Conservation (phyloP, 2,797 vertebrate species). For the Champsocephalus gunnari region DNA sequence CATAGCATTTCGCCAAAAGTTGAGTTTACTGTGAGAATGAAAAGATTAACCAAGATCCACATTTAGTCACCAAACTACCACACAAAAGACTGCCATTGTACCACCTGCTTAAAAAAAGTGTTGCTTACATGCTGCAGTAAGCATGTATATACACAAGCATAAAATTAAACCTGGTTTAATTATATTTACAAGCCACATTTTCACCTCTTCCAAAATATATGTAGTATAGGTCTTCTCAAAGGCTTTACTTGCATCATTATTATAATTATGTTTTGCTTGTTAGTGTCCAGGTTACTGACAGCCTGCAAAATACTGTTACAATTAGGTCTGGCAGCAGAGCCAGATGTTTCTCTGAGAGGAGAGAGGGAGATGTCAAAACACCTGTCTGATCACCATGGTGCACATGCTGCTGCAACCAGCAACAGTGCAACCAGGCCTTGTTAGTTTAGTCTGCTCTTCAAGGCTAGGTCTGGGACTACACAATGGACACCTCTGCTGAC, state of each 20-base stretch:
- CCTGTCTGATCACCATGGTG: constrained; percentile 82
- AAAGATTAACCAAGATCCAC: not conserved
- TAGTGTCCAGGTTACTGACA: constrained; percentile 82
- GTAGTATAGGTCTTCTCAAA: constrained; percentile 36
- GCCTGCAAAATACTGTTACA: constrained; percentile 80
- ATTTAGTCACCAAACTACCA: not conserved
- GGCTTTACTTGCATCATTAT: constrained; percentile 68
- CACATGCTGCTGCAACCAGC: constrained; percentile 74
- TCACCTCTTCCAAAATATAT: constrained; percentile 19
- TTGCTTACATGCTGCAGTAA: not conserved
- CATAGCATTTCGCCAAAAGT: not conserved
- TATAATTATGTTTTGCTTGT: constrained; percentile 79
- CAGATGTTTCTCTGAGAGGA: constrained; percentile 83
- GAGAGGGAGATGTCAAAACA: constrained; percentile 85
- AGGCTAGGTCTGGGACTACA: constrained; percentile 58
- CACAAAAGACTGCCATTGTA: not conserved
- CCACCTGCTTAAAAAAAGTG: not conserved
- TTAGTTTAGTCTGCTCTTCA: constrained; percentile 72
- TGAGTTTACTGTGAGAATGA: not conserved
- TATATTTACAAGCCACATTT: constrained; percentile 39
- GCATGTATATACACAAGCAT: not conserved
- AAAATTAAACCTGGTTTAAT: constrained; percentile 23
- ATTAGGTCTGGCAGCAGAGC: constrained; percentile 80
- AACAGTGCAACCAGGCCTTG: constrained; percentile 73
- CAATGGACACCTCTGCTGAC: constrained; percentile 54